Evolutionary conservation across 1,140 invertebrate genomes (phyloP), one percentile per base, ranked within the genome.

Genomic region (Drosophila seguyi): DNA sequence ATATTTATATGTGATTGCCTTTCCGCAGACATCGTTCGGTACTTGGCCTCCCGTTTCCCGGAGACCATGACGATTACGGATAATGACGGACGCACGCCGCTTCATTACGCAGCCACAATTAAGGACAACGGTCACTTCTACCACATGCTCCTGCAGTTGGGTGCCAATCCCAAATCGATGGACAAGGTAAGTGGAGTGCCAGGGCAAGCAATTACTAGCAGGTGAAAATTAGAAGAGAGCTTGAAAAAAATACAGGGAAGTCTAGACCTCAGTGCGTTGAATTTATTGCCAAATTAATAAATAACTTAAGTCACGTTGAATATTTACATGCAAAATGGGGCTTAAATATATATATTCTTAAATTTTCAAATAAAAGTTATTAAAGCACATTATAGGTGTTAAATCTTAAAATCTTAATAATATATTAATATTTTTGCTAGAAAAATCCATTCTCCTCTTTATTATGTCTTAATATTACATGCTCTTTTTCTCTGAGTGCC

Each of bases 101-200:
- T 99, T 39, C 98, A 99, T 93, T 99, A 98, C 92, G 97, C 97
- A 7, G 96, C 97, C 7, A 96, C 96, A 6, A 93, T 98, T 38
- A 95, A 95, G 16, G 97, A 98, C 84, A 97, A 97, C 79, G 97
- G 97, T 1, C 96, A 98, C 91, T 97, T 97, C 85, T 98, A 97
- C 92, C 97, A 98, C 92, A 94, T 98, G 50, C 93, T 99, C 41
- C 93, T 97, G 79, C 97, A 97, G 88, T 93, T 97, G 50, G 98
- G 98, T 44, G 96, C 96, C 16, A 97, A 98, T 93, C 95, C 96
- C 4, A 95, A 96, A 75, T 93, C 95, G 47, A 94, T 96, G 81
- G 98, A 99, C 93, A 96, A 97, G 81, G 97, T 98, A 93, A 95
- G 95, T 56, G 27, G 20, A n/a, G 8, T 3, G 25, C 16, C 25